phyloP scores from a whole-genome alignment of 2,113 vertebrate species.

The Carlito syrichta region DNA sequence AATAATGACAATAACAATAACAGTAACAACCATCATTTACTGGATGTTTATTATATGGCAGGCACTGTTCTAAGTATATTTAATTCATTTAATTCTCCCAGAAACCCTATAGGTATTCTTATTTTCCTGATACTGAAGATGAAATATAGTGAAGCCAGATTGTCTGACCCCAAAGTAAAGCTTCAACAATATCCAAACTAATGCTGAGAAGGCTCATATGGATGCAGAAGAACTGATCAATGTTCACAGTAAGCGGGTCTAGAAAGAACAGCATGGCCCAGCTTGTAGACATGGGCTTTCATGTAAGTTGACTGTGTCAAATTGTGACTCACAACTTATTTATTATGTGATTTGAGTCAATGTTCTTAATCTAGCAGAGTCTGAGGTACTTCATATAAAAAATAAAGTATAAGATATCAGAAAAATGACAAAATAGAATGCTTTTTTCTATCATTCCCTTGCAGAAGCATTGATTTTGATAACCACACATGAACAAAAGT shows the following conservation, averaged over 20 bases:
- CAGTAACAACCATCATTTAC: background rate
- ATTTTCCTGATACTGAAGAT: background rate
- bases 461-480: background rate
- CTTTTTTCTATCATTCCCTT: background rate
- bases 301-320: background rate
- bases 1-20: background rate
- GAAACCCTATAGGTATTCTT: background rate
- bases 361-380: background rate
- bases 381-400: background rate
- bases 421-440: background rate
- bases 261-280: background rate
- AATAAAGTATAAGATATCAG: background rate
- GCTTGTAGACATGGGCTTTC: background rate
- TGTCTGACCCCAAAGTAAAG: background rate
- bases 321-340: background rate
- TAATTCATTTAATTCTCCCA: background rate
- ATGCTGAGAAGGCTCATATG: background rate
- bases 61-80: background rate
- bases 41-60: background rate
- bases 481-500: background rate
- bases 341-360: background rate
- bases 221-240: background rate
- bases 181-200: background rate
- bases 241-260: rapidly evolving
- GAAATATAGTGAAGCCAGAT: background rate